Percentiles rank a stretch among this genome's conserved stretches.
Conservation (phyloP, 2,888 invertebrate species). For the Papilio elwesi region DNA sequence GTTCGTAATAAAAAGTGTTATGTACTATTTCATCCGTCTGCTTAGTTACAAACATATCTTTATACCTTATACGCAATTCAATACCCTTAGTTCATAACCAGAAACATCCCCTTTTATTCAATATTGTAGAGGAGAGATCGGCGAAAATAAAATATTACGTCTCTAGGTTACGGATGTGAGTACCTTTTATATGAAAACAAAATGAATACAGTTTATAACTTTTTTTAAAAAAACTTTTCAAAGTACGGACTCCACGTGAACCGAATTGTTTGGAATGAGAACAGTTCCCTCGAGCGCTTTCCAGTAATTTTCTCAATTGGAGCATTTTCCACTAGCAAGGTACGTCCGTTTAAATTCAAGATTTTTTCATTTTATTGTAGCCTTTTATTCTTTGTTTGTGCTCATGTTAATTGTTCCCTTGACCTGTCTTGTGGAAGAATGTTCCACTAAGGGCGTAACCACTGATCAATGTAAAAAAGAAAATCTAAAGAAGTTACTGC, state of each 20-base stretch:
- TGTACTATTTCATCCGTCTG: not conserved
- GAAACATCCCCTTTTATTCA: too few relatives aligned
- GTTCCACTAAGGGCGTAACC: too few relatives aligned
- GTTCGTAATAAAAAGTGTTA: not conserved
- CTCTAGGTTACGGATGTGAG: not conserved
- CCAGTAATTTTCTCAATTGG: conserved; percentile 27
- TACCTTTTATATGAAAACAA: not conserved
- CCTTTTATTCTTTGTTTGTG: not conserved
- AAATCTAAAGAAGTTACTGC: too few relatives aligned
- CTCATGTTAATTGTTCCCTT: not conserved
- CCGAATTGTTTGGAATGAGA: conserved; percentile 20
- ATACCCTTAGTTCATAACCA: too few relatives aligned
- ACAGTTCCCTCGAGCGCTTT: conserved; percentile 28
- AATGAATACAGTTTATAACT: not conserved
- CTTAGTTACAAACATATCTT: not conserved
- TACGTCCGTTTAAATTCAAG: conserved; percentile 9
- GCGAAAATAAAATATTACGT: not conserved
- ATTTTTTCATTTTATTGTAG: not conserved
- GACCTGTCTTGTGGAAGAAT: too few relatives aligned
- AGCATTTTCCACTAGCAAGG: conserved; percentile 1
- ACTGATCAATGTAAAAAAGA: too few relatives aligned
- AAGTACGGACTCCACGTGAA: conserved; percentile 2
- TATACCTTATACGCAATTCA: too few relatives aligned
- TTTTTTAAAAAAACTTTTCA: conserved; percentile 8
- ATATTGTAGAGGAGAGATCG: too few relatives aligned